Conservation (phyloP, 2,113 vertebrate species). For the Cyrtonyx montezumae region DNA sequence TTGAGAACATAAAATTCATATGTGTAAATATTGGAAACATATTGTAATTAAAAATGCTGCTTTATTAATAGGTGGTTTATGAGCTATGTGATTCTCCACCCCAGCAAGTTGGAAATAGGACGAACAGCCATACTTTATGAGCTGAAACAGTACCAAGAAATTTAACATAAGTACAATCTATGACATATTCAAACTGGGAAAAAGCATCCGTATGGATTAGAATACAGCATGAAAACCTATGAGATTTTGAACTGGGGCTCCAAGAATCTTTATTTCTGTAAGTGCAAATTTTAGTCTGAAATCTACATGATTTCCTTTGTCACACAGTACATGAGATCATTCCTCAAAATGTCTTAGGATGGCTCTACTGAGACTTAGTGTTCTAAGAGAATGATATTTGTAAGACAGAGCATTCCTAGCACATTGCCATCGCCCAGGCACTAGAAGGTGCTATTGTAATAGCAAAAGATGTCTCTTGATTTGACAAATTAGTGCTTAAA, state of each 20-base stretch:
- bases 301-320: background rate
- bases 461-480: background rate
- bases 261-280: background rate
- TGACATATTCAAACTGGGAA: background rate
- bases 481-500: background rate
- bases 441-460: slow-evolving; percentile 66
- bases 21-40: background rate
- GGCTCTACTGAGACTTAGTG: background rate
- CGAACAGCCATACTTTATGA: background rate
- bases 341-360: background rate
- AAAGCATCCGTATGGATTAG: background rate
- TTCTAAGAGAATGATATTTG: background rate
- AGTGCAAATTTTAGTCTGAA: background rate
- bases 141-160: background rate
- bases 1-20: background rate
- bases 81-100: background rate
- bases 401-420: background rate
- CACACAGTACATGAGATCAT: background rate
- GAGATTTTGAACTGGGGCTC: background rate
- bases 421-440: background rate
- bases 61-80: slow-evolving; percentile 2
- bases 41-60: background rate
- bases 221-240: background rate
- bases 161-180: background rate
- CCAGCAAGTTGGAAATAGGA: background rate